A percentile compares a stretch with the other conserved stretches of the same genome.
Evolutionary conservation across 2,888 invertebrate species (phyloP).

Genomic region (Calliphora vomitoria): DNA sequence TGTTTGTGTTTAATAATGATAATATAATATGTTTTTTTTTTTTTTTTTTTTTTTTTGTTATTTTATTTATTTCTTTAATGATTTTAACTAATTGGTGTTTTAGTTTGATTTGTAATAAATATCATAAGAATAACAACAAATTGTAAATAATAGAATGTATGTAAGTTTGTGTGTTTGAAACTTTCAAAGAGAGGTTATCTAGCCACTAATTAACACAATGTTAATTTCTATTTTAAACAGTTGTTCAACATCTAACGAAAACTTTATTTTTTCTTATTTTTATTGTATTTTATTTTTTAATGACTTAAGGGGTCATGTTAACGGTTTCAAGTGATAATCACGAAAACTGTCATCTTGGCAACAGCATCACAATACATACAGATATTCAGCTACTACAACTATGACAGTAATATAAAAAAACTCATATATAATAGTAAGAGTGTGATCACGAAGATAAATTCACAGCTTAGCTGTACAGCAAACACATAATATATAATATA

Average conservation of each 20-base stretch:
- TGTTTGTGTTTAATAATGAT: conserved; percentile 29
- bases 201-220: conserved; percentile 53
- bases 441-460: background rate
- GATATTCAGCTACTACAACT: conserved; percentile 6
- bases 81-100: conserved; percentile 36
- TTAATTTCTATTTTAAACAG: conserved; percentile 55
- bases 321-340: conserved; percentile 63
- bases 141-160: background rate
- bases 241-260: conserved; percentile 32
- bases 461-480: background rate
- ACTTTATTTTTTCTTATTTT: background rate
- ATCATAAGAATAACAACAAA: background rate
- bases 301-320: conserved; percentile 57
- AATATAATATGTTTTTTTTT: conserved; percentile 17
- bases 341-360: conserved; percentile 57
- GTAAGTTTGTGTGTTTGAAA: background rate
- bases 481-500: too few species aligned
- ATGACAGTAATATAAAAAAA: background rate
- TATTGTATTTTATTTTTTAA: background rate
- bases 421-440: background rate
- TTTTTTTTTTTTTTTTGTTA: background rate
- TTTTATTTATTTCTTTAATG: conserved; percentile 6
- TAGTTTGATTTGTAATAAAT: conserved; percentile 9
- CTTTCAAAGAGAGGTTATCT: conserved; percentile 43
- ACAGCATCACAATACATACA: conserved; percentile 12